Evolutionary conservation across 2,113 vertebrate genomes (phyloP).

Genomic region (Sus scrofa): T2T-Sscrofa CM000824.6:77476001-77476500

Average conservation of each 20-base stretch:
- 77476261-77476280: neutral
- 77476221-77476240: neutral
- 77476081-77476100: neutral
- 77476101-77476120: neutral
- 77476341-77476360: neutral
- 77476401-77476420: fast-evolving
- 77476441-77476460: neutral
- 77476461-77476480: neutral
- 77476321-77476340: neutral
- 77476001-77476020: neutral
- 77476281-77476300: neutral
- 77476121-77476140: neutral
- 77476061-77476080: neutral
- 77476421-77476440: fast-evolving
- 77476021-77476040: neutral
- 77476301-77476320: neutral
- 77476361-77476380: neutral
- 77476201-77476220: neutral
- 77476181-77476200: neutral
- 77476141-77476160: neutral
- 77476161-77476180: neutral
- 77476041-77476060: neutral
- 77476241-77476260: neutral
- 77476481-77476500: constrained; percentile 49
- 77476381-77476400: neutral